Percentiles rank a stretch among this genome's conserved stretches.
These are phyloP conservation scores for Maniola jurtina DNA, from an alignment of 1,140 invertebrate species.

Conservation along the genomic window DNA sequence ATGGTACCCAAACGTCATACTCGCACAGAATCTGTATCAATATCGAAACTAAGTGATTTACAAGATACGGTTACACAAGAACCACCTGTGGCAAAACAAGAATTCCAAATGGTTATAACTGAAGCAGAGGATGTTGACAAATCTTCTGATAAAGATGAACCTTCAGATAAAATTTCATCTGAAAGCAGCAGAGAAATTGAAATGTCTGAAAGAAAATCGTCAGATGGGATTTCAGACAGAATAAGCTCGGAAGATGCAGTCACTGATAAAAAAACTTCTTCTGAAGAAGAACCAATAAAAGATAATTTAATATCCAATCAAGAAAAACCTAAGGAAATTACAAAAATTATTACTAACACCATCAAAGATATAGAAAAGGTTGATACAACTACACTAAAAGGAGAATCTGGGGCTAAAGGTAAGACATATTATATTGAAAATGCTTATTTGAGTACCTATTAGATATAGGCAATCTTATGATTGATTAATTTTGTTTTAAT, in stretches of 20 bases:
- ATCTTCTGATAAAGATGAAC: conserved; percentile 71
- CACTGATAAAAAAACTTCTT: conserved; percentile 75
- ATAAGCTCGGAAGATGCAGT: conserved; percentile 77
- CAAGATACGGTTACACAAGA: conserved; percentile 44
- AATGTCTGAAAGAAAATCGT: conserved; percentile 76
- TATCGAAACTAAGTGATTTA: conserved; percentile 70
- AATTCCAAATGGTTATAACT: conserved; percentile 75
- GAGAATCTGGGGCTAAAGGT: conserved; percentile 44
- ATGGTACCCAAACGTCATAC: conserved; percentile 73
- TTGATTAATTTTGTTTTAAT: conserved; percentile 22
- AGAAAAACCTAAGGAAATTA: conserved; percentile 33
- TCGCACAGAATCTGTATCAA: conserved; percentile 72
- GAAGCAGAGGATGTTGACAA: conserved; percentile 72
- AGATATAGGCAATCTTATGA: background rate
- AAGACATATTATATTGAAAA: background rate
- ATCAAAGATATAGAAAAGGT: conserved; percentile 42
- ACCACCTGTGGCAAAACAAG: conserved; percentile 55
- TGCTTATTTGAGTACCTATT: background rate
- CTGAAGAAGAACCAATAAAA: conserved; percentile 60
- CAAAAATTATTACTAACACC: conserved; percentile 34
- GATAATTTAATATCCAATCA: conserved; percentile 37
- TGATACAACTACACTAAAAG: conserved; percentile 42
- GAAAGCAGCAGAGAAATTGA: conserved; percentile 76
- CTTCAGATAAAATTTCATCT: conserved; percentile 77
- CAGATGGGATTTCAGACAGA: conserved; percentile 74